A percentile compares a stretch with the other conserved stretches of the same genome.
Evolutionary conservation across 2,113 vertebrate genomes (phyloP).

Genomic region (Amphiprion ocellaris): DNA sequence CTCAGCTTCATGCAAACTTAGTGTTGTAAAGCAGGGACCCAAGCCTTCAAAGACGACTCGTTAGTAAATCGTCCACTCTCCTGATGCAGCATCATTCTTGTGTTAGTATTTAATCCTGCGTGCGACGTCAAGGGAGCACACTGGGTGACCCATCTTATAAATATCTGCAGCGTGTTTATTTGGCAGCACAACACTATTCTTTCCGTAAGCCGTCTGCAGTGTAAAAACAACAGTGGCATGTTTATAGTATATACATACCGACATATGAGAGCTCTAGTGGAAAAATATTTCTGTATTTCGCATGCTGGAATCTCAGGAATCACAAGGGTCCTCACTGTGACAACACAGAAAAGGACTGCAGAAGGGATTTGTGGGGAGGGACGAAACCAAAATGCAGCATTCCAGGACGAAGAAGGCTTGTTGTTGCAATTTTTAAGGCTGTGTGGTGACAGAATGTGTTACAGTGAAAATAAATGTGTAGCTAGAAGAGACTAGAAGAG

Average conservation of each 20-base stretch:
- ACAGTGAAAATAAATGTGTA: slow-evolving; percentile 45
- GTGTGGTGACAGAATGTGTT: slow-evolving; percentile 12
- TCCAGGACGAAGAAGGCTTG: slow-evolving; percentile 35
- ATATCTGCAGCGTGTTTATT: slow-evolving; percentile 65
- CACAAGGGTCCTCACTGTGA: slow-evolving; percentile 64
- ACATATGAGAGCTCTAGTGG: slow-evolving; percentile 46
- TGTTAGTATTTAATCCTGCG: slow-evolving; percentile 51
- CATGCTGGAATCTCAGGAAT: slow-evolving; percentile 71
- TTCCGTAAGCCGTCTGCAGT: slow-evolving; percentile 15
- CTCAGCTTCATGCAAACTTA: slow-evolving; percentile 19
- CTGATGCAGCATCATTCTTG: slow-evolving; percentile 44
- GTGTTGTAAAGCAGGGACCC: slow-evolving; percentile 28
- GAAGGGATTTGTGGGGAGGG: slow-evolving; percentile 23
- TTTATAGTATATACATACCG: slow-evolving; percentile 62
- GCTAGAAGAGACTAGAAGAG: background rate
- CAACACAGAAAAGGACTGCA: slow-evolving; percentile 53
- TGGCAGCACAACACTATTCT: slow-evolving; percentile 51
- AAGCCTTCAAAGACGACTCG: slow-evolving; percentile 51
- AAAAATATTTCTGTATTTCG: slow-evolving; percentile 63
- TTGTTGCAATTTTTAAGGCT: slow-evolving; percentile 42
- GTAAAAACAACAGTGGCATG: slow-evolving; percentile 64
- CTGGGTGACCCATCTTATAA: slow-evolving; percentile 50
- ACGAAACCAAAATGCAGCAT: slow-evolving; percentile 45
- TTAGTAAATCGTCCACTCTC: slow-evolving; percentile 35
- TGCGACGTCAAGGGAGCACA: slow-evolving; percentile 38